phyloP scores from a whole-genome alignment of 2,113 vertebrate species.

The Thamnaconus septentrionalis region DNA sequence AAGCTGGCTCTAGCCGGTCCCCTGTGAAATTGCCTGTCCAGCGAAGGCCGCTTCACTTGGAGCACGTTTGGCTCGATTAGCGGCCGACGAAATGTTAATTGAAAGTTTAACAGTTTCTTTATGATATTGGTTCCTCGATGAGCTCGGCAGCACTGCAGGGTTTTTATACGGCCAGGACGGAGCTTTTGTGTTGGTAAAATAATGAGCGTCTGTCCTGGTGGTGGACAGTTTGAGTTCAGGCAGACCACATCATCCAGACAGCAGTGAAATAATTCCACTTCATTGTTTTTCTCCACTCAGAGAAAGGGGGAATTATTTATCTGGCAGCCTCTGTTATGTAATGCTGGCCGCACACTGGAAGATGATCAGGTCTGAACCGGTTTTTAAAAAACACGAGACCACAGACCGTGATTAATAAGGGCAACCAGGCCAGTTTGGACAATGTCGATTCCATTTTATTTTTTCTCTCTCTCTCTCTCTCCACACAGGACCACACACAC shows the following conservation, averaged over 20 bases:
- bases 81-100: constrained; percentile 64
- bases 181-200: constrained; percentile 30
- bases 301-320: neutral
- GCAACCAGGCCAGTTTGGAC: too few species aligned
- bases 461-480: too few species aligned
- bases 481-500: too few species aligned
- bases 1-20: constrained; percentile 70
- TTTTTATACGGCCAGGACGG: neutral
- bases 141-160: too few species aligned
- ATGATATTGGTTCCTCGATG: too few species aligned
- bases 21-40: constrained; percentile 72
- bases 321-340: constrained; percentile 19
- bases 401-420: too few species aligned
- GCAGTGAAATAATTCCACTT: neutral
- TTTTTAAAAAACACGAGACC: too few species aligned
- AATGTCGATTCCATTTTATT: too few species aligned
- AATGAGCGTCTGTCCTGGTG: constrained; percentile 40
- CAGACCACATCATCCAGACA: constrained; percentile 4
- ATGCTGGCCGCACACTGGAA: neutral
- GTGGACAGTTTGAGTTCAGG: constrained; percentile 24
- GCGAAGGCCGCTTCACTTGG: constrained; percentile 73
- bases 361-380: too few species aligned
- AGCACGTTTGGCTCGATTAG: constrained; percentile 66
- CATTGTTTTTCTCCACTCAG: constrained; percentile 20
- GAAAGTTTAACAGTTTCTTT: constrained; percentile 36